phyloP scores from a whole-genome alignment of 2,888 invertebrate species.

The Zelleria hepariella region DNA sequence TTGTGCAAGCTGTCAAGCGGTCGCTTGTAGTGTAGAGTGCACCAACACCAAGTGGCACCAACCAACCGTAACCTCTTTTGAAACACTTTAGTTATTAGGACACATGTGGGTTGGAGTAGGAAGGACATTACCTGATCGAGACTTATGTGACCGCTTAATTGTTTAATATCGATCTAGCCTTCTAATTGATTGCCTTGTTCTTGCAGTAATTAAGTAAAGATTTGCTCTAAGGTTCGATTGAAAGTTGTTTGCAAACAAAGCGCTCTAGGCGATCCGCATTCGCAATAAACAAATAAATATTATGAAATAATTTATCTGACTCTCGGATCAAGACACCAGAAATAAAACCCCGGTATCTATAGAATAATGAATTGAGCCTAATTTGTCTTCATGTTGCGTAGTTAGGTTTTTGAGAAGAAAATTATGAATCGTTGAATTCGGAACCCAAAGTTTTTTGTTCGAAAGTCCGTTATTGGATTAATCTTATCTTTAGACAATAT shows the following conservation, averaged over 20 bases:
- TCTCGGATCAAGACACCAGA: neutral
- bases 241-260: neutral
- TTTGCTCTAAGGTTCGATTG: neutral
- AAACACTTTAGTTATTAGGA: constrained; percentile 45
- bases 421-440: too few species aligned
- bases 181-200: neutral
- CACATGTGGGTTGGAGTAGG: constrained; percentile 28
- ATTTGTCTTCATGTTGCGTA: neutral
- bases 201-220: neutral
- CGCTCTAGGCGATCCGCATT: neutral
- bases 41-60: too few species aligned
- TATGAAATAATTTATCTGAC: neutral
- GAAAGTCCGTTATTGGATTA: too few species aligned
- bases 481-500: too few species aligned
- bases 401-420: too few species aligned
- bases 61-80: constrained; percentile 27
- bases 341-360: neutral
- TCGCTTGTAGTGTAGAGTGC: neutral
- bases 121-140: constrained; percentile 1
- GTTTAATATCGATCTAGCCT: neutral
- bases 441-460: too few species aligned
- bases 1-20: constrained; percentile 36
- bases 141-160: neutral
- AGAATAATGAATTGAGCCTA: neutral
- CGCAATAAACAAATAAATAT: neutral